phyloP scores from a whole-genome alignment of 2,888 invertebrate genomes.

The Eurois occulta region DNA sequence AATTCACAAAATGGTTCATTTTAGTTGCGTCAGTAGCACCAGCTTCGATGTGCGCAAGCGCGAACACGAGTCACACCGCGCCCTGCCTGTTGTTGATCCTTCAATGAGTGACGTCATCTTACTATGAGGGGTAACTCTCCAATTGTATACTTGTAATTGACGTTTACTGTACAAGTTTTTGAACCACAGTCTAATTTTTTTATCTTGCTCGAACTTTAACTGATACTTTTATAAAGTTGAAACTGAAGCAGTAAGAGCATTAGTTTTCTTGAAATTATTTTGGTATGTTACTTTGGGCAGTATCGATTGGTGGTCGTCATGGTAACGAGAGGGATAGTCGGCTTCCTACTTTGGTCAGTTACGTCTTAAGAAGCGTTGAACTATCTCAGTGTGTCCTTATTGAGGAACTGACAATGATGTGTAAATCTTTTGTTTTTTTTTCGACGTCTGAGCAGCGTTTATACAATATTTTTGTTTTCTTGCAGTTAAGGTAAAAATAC shows the following conservation, averaged over 20 bases:
- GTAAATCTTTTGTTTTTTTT: background rate
- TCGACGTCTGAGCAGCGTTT: background rate
- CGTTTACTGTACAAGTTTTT: background rate
- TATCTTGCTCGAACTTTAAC: background rate
- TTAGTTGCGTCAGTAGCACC: slow-evolving; percentile 50
- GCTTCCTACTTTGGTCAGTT: background rate
- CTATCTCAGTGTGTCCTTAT: background rate
- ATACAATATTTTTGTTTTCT: background rate
- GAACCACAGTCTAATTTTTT: background rate
- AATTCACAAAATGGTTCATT: slow-evolving; percentile 66
- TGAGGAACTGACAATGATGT: background rate
- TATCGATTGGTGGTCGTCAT: slow-evolving; percentile 56
- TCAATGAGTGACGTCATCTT: slow-evolving; percentile 79
- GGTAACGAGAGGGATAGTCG: slow-evolving; percentile 10
- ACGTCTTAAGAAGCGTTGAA: background rate
- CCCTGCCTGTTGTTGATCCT: slow-evolving; percentile 68
- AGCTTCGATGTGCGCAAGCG: slow-evolving; percentile 62
- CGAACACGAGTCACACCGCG: slow-evolving; percentile 66
- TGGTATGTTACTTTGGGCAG: slow-evolving; percentile 22
- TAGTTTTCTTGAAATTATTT: background rate
- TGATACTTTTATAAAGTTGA: background rate
- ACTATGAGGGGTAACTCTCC: slow-evolving; percentile 18
- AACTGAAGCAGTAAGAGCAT: background rate
- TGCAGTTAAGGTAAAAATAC: background rate
- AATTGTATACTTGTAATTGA: slow-evolving; percentile 6